Conservation (phyloP, 2,113 vertebrate genomes). For the Meles meles region DNA sequence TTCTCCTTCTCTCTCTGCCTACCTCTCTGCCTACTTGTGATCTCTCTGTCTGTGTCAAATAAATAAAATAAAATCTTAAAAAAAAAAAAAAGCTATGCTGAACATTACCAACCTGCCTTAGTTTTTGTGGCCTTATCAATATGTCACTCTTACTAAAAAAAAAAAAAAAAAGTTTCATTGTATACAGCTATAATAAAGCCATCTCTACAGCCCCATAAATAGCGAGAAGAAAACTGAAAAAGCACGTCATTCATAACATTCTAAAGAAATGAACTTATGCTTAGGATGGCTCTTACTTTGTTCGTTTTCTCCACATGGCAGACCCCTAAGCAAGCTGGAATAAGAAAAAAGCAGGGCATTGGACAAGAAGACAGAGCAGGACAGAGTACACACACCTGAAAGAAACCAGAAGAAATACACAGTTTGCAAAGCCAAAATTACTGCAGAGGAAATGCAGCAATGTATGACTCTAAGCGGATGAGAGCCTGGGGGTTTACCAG, state of each 20-base stretch:
- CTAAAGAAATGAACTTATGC: background rate
- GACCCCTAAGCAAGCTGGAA: slow-evolving; percentile 72
- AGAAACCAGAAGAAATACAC: slow-evolving; percentile 78
- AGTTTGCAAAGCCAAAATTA: slow-evolving; percentile 64
- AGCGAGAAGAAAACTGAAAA: background rate
- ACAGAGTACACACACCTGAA: slow-evolving; percentile 78
- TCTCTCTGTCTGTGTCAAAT: too few species aligned
- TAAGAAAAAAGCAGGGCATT: slow-evolving; percentile 74
- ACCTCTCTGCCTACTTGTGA: too few species aligned
- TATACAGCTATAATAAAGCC: background rate
- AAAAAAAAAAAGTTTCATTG: background rate
- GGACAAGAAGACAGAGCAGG: slow-evolving; percentile 75
- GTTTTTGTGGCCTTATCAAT: background rate
- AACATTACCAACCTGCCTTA: background rate
- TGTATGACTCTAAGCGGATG: background rate
- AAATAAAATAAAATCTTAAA: too few species aligned
- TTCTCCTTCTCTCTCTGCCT: too few species aligned
- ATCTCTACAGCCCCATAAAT: background rate
- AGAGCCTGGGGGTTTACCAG: background rate
- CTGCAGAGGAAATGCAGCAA: background rate
- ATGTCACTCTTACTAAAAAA: background rate
- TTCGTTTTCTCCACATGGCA: slow-evolving; percentile 56
- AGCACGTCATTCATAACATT: background rate
- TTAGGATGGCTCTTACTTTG: slow-evolving; percentile 71
- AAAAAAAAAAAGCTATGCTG: background rate